These are phyloP conservation scores for Alethe castanea DNA, from an alignment of 2,113 vertebrate genomes.

Conservation along the genomic window DNA sequence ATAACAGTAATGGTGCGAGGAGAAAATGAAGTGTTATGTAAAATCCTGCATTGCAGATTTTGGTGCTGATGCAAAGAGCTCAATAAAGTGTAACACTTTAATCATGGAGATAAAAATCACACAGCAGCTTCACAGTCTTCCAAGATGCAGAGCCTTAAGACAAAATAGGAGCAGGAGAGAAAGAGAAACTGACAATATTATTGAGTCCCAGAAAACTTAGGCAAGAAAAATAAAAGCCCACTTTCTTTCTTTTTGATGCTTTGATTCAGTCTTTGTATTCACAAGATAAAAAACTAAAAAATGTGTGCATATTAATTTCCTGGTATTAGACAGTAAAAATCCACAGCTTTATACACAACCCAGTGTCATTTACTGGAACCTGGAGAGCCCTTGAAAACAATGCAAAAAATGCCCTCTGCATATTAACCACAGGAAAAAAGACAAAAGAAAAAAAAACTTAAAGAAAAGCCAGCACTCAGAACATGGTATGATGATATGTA, in stretches of 20 bases:
- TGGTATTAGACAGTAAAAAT: conserved; percentile 36
- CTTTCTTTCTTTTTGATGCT: neutral
- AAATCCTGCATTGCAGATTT: conserved; percentile 81
- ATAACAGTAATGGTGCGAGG: conserved; percentile 73
- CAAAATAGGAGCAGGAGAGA: conserved; percentile 66
- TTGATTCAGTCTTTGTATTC: conserved; percentile 9
- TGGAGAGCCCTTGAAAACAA: neutral
- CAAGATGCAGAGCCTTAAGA: conserved; percentile 72
- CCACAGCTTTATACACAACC: neutral
- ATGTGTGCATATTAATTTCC: conserved; percentile 14
- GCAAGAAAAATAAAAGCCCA: neutral
- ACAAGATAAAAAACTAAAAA: conserved; percentile 6
- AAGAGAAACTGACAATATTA: conserved; percentile 32
- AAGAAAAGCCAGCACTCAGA: neutral
- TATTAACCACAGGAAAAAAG: neutral
- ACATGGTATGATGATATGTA: too few relatives aligned
- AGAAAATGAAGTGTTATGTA: conserved; percentile 79
- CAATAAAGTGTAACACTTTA: conserved; percentile 80
- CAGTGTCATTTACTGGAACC: conserved; percentile 1
- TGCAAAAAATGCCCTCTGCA: neutral
- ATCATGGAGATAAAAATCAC: conserved; percentile 81
- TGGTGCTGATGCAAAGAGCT: conserved; percentile 77
- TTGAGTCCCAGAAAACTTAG: conserved; percentile 13
- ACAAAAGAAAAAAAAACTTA: neutral
- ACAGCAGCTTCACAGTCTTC: conserved; percentile 63